Conservation (phyloP, 2,113 vertebrate species). For the zebrafish (Danio rerio) region GRCz12tu NC_133194.1:38094001-38094500, state of each 20-base stretch:
- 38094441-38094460: slow-evolving; percentile 22
- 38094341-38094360: slow-evolving; percentile 46
- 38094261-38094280: slow-evolving; percentile 44
- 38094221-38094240: slow-evolving; percentile 43
- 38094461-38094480: slow-evolving; percentile 43
- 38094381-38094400: slow-evolving; percentile 38
- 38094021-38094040: too few relatives aligned
- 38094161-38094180: slow-evolving; percentile 19
- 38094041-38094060: not conserved
- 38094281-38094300: slow-evolving; percentile 31
- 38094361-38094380: slow-evolving; percentile 38
- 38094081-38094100: not conserved
- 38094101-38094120: slow-evolving; percentile 9
- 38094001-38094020: slow-evolving; percentile 9
- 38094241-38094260: slow-evolving; percentile 35
- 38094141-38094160: slow-evolving; percentile 5
- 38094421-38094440: slow-evolving; percentile 31
- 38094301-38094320: slow-evolving; percentile 21
- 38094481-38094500: slow-evolving; percentile 39
- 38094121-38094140: slow-evolving; percentile 23
- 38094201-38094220: not conserved
- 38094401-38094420: slow-evolving; percentile 21
- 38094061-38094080: not conserved
- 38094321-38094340: slow-evolving; percentile 58
- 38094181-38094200: not conserved